These are phyloP conservation scores for Reinhardtius hippoglossoides DNA, from an alignment of 2,113 vertebrate species.

Conservation along the genomic window DNA sequence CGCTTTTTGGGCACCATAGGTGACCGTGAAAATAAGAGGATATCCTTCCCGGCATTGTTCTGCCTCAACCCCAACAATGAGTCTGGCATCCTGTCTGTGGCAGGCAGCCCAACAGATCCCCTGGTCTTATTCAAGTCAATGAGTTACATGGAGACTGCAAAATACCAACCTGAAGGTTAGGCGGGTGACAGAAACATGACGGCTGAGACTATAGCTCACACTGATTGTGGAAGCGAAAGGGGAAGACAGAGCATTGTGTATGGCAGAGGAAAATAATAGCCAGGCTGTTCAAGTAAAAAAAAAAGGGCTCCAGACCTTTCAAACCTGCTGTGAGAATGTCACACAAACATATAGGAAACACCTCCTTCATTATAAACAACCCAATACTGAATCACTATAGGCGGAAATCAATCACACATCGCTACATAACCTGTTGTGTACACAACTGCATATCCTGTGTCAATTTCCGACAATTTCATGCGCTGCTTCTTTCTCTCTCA, in stretches of 20 bases:
- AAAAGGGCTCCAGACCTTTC: constrained; percentile 7
- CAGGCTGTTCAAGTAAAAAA: neutral
- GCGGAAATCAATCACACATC: constrained; percentile 41
- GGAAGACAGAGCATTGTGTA: neutral
- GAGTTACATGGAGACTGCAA: constrained; percentile 14
- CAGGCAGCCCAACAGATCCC: constrained; percentile 22
- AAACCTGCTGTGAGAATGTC: constrained; percentile 29
- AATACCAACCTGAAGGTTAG: constrained; percentile 48
- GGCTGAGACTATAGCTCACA: neutral
- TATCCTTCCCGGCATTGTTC: constrained; percentile 79
- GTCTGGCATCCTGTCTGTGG: constrained; percentile 77
- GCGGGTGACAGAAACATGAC: constrained; percentile 4
- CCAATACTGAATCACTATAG: constrained; percentile 15
- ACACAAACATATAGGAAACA: neutral
- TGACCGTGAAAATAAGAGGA: constrained; percentile 79
- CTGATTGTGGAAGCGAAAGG: neutral
- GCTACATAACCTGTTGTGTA: constrained; percentile 53
- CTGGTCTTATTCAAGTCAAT: constrained; percentile 33
- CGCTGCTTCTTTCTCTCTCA: constrained; percentile 5
- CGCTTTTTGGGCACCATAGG: constrained; percentile 67
- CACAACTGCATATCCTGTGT: constrained; percentile 54
- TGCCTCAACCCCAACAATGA: constrained; percentile 72
- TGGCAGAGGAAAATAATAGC: constrained; percentile 9
- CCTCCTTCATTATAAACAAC: constrained; percentile 17
- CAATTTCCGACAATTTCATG: constrained; percentile 54